A percentile compares a stretch with the other conserved stretches of the same genome.
Evolutionary conservation across 2,113 vertebrate genomes (phyloP).

Genomic region (Alces alces): DNA sequence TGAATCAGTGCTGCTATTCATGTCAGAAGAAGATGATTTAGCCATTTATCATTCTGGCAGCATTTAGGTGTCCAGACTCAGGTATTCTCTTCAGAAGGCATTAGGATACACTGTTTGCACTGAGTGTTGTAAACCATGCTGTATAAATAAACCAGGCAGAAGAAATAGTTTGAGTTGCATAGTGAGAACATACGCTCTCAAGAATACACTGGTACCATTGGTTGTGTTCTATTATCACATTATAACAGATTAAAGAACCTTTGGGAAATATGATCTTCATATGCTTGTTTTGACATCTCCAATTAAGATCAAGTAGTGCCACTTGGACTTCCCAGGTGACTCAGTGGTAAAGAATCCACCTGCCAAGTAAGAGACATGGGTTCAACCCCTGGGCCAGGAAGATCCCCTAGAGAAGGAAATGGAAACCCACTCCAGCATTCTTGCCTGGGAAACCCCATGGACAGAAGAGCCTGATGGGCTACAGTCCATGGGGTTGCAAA

Average conservation of each 20-base stretch:
- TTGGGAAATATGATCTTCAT: conserved; percentile 35
- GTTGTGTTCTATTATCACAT: not conserved
- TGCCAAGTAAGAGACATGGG: not conserved
- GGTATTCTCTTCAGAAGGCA: not conserved
- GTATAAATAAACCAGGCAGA: not conserved
- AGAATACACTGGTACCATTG: not conserved
- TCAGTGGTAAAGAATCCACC: not conserved
- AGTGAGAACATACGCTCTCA: not conserved
- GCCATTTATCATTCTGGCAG: not conserved
- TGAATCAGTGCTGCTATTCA: conserved; percentile 29
- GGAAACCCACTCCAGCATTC: not conserved
- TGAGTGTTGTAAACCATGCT: not conserved
- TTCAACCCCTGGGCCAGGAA: not conserved
- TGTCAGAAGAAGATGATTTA: conserved; percentile 49
- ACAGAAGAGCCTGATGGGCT: not conserved
- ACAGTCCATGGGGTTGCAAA: not conserved
- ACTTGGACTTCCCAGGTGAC: not conserved
- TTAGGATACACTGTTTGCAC: not conserved
- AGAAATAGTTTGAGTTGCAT: conserved; percentile 13
- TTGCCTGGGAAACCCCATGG: not conserved
- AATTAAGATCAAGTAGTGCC: not conserved
- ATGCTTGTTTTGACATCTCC: not conserved
- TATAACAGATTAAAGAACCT: not conserved
- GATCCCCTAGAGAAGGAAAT: not conserved
- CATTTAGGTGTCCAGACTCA: not conserved